A percentile compares a stretch with the other conserved stretches of the same genome.
These are phyloP conservation scores for Schizopygopsis malacanthus DNA, from an alignment of 2,797 vertebrate species.

Conservation along the genomic window DNA sequence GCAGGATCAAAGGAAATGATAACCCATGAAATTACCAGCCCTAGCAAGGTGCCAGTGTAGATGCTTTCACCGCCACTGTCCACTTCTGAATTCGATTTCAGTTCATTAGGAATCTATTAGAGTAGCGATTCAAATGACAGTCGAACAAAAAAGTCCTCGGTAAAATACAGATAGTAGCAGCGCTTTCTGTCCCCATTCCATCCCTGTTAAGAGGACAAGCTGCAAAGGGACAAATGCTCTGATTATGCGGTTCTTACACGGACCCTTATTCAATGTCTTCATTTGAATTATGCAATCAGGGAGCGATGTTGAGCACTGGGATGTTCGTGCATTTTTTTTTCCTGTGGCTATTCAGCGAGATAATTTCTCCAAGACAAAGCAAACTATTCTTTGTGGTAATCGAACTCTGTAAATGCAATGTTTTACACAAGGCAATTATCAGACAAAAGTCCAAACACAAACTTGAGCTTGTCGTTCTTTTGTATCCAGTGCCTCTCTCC, in stretches of 20 bases:
- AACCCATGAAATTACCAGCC: conserved; percentile 58
- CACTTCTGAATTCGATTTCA: conserved; percentile 44
- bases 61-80: conserved; percentile 37
- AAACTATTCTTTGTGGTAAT: conserved; percentile 59
- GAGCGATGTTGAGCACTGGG: neutral
- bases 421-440: conserved; percentile 53
- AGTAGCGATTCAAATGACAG: conserved; percentile 35
- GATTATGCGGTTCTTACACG: conserved; percentile 23
- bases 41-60: conserved; percentile 32
- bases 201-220: neutral
- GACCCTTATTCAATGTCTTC: conserved; percentile 40
- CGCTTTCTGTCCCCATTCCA: neutral
- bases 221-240: conserved; percentile 31
- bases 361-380: conserved; percentile 52
- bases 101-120: conserved; percentile 50
- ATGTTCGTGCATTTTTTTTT: neutral
- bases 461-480: conserved; percentile 22
- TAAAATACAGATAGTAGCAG: conserved; percentile 12
- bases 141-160: conserved; percentile 21
- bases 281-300: conserved; percentile 43
- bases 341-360: conserved; percentile 27
- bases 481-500: neutral
- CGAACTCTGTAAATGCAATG: conserved; percentile 56
- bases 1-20: conserved; percentile 60
- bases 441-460: conserved; percentile 30